phyloP scores from a whole-genome alignment of 2,888 invertebrate species.

The Xestia c-nigrum region DNA sequence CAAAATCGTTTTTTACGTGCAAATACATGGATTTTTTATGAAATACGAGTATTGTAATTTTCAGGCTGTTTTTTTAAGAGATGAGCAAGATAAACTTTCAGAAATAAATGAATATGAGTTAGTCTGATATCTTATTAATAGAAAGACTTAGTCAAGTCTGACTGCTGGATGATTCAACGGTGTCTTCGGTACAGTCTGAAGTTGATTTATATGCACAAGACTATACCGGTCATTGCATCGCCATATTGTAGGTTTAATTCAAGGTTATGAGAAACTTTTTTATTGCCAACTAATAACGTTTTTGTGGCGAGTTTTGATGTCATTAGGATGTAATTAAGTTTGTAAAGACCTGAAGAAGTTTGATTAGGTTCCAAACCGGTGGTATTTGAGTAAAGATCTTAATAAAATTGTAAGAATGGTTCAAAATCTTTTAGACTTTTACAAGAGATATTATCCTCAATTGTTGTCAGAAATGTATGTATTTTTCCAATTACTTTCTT shows the following conservation, averaged over 20 bases:
- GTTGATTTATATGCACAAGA: conserved; percentile 40
- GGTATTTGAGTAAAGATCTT: background rate
- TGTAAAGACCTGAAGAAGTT: conserved; percentile 14
- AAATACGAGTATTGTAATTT: background rate
- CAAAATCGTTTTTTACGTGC: too few relatives aligned
- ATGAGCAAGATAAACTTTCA: background rate
- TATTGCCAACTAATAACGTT: conserved; percentile 23
- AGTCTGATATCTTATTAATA: conserved; percentile 43
- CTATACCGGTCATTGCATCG: conserved; percentile 30
- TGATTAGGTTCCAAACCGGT: background rate
- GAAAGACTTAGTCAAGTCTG: conserved; percentile 47
- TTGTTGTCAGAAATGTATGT: background rate
- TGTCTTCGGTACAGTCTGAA: conserved; percentile 54
- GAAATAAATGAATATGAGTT: conserved; percentile 12
- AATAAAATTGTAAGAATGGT: too few relatives aligned
- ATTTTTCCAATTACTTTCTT: background rate
- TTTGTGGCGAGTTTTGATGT: conserved; percentile 35
- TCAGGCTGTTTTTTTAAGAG: background rate
- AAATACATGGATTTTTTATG: background rate
- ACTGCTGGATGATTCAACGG: conserved; percentile 57
- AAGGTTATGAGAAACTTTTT: conserved; percentile 35
- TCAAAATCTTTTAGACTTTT: background rate
- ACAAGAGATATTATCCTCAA: background rate
- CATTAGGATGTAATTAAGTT: conserved; percentile 31
- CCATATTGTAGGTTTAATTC: conserved; percentile 16